Evolutionary conservation across 92 coral and sea anemone genomes (phyloP), one percentile per base, ranked within the genome.

Genomic region (Micromussa lordhowensis): DNA sequence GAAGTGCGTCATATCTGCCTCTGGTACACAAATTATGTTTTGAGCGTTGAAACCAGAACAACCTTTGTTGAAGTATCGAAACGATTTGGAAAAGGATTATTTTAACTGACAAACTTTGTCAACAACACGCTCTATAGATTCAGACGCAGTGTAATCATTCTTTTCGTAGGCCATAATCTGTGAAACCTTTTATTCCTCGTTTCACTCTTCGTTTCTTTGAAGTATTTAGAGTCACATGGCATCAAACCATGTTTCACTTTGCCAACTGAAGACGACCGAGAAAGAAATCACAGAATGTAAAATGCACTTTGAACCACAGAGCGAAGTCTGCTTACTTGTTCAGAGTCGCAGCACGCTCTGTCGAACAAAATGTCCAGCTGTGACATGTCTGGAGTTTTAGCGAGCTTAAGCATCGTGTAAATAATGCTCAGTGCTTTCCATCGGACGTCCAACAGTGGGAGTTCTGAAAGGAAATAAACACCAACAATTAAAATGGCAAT

Each of bases 401-500:
- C 80, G 79, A 95, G 92, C 83, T 85, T 88, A 12, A 93, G 78
- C 83, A 95, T 80, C 72, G 88, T 83, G 81, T 91, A 86, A 73
- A 95, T 74, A 36, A 95, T 84, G 68, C 93, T 80, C 85, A 91
- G 78, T 6, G 98, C 82, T 28, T 82, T 86, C 98, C 98, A 95
- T 57, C 95, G 87, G 38, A 93, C 91, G 51, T 93, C 94, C 57
- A 95, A 93, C 38, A 90, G 86, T 51, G 94, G 92, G 32, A 87
- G 63, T 44, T 91, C 98, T 95, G 80, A n/a, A 57, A 75, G 58
- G 7, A 75, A 57, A 85, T 3, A 31, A 17, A 32, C 15, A 32
- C 19, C 18, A 72, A 32, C 48, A 72, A 31, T 19, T 32, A 32
- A 14, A 71, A 48, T 71, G 40, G 16, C 3, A 32, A 29, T 64